Percentiles rank a stretch among this genome's conserved stretches.
Evolutionary conservation across 1,140 invertebrate species (phyloP).

Genomic region (Eumaeus atala): DNA sequence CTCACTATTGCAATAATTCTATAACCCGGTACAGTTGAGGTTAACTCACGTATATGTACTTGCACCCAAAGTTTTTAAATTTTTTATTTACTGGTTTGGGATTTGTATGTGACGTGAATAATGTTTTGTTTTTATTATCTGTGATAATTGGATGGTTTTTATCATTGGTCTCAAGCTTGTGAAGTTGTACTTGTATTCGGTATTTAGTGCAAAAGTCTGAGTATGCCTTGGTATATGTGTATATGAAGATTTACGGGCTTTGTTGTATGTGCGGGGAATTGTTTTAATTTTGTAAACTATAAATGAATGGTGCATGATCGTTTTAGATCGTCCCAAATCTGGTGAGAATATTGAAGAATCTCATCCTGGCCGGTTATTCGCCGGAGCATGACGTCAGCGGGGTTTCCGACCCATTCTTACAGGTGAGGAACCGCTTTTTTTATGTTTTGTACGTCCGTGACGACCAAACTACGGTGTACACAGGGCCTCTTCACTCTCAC

Average conservation of each 20-base stretch:
- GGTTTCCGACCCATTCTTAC: constrained; percentile 98
- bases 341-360: constrained; percentile 97
- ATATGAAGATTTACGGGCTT: constrained; percentile 7
- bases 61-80: too few species aligned
- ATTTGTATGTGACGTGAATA: too few species aligned
- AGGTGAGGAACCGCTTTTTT: constrained; percentile 78
- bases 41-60: too few species aligned
- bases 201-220: constrained; percentile 15
- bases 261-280: constrained; percentile 32
- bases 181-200: constrained; percentile 8
- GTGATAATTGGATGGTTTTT: constrained; percentile 15
- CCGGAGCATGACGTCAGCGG: constrained; percentile 99
- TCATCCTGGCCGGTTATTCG: constrained; percentile 98
- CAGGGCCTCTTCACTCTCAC: too few species aligned
- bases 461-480: too few species aligned
- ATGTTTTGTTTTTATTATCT: not conserved
- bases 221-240: constrained; percentile 18
- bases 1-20: too few species aligned
- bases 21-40: too few species aligned
- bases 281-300: constrained; percentile 10
- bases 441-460: too few species aligned
- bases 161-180: constrained; percentile 6
- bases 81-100: too few species aligned
- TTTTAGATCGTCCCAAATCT: constrained; percentile 98
- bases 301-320: constrained; percentile 13